Evolutionary conservation across 2,113 vertebrate genomes (phyloP).

Genomic region (Tiliqua scincoides): DNA sequence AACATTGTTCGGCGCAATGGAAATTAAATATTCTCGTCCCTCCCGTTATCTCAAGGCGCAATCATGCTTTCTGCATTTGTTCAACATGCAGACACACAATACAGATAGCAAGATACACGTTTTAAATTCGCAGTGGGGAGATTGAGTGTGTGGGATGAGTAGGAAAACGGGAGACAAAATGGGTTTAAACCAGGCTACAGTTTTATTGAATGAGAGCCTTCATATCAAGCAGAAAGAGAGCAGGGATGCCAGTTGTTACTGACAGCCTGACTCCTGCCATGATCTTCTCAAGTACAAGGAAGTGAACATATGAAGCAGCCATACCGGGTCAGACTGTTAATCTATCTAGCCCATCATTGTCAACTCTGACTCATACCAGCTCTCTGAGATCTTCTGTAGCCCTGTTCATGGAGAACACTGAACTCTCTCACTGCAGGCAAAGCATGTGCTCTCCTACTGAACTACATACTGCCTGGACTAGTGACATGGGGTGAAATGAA

Average conservation of each 20-base stretch:
- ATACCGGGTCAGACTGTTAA: neutral
- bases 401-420: neutral
- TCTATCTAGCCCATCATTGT: neutral
- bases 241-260: neutral
- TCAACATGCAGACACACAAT: neutral
- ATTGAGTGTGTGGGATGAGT: too few species aligned
- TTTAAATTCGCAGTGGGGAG: neutral
- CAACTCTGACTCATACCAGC: neutral
- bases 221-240: neutral
- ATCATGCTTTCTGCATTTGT: conserved; percentile 20
- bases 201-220: neutral
- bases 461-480: too few species aligned
- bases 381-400: neutral
- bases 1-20: conserved; percentile 35
- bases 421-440: neutral
- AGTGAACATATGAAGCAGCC: neutral
- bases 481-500: too few species aligned
- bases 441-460: neutral
- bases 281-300: neutral
- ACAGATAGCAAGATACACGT: neutral
- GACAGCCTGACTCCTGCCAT: neutral
- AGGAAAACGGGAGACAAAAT: neutral
- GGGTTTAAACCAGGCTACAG: neutral
- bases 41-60: conserved; percentile 30
- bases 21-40: conserved; percentile 40